Evolutionary conservation across 2,888 invertebrate species (phyloP).

Genomic region (Dastarcus helophoroides): DNA sequence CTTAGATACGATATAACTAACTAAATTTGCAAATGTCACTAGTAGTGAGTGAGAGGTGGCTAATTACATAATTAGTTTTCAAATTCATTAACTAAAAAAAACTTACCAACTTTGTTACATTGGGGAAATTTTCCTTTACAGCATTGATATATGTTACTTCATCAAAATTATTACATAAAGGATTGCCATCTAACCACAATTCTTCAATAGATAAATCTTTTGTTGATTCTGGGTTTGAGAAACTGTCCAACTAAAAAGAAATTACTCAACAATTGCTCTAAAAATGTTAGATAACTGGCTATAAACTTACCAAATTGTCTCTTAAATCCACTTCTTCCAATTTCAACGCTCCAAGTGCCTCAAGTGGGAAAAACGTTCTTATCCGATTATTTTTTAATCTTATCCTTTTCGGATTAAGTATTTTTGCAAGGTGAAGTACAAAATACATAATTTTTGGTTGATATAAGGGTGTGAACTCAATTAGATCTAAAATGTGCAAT

Average conservation of each 20-base stretch:
- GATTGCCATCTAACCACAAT: constrained; percentile 57
- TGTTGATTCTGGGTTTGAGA: constrained; percentile 19
- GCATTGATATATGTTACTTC: constrained; percentile 47
- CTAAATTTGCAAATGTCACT: too few relatives aligned
- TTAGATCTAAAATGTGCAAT: constrained; percentile 21
- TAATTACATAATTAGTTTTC: too few relatives aligned
- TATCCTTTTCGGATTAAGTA: constrained; percentile 22
- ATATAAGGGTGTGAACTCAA: constrained; percentile 37
- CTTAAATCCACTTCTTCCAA: constrained; percentile 23
- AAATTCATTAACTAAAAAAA: too few relatives aligned
- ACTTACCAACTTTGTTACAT: constrained; percentile 39
- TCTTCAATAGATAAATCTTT: constrained; percentile 24
- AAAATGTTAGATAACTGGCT: too few relatives aligned
- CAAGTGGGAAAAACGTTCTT: constrained; percentile 26
- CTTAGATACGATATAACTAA: too few relatives aligned
- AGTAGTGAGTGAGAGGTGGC: too few relatives aligned
- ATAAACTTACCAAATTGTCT: constrained; percentile 27
- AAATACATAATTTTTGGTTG: constrained; percentile 39
- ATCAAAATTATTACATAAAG: constrained; percentile 53
- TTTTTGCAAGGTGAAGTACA: constrained; percentile 32
- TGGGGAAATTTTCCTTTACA: constrained; percentile 41
- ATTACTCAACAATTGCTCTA: too few relatives aligned
- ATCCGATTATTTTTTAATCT: constrained; percentile 30
- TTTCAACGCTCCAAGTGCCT: constrained; percentile 23
- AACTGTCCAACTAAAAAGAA: constrained; percentile 23